phyloP scores from a whole-genome alignment of 2,113 vertebrate species.

The Athene cunicularia region DNA sequence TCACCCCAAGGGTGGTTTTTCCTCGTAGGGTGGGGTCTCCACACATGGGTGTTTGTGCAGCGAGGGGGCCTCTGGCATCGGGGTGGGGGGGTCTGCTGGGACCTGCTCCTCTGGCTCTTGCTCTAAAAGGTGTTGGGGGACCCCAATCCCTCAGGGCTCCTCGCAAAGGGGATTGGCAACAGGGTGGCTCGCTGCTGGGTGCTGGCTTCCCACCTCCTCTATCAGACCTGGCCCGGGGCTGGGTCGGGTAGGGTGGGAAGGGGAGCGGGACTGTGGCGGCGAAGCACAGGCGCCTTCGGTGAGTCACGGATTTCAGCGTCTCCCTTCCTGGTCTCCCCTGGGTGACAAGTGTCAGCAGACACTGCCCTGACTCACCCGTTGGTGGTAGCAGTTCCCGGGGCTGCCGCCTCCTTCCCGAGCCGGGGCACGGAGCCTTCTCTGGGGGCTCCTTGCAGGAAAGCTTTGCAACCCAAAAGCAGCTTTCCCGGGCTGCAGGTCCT shows the following conservation, averaged over 20 bases:
- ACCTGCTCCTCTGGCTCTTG: neutral
- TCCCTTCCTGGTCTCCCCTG: neutral
- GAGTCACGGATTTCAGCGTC: neutral
- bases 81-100: neutral
- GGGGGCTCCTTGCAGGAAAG: neutral
- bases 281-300: neutral
- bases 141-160: neutral
- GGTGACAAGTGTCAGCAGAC: neutral
- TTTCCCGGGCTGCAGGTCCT: neutral
- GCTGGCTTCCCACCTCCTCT: neutral
- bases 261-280: neutral
- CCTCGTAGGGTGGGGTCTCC: neutral
- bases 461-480: neutral
- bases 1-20: neutral
- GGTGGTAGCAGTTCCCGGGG: neutral
- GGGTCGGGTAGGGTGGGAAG: neutral
- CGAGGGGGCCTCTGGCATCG: rapidly evolving
- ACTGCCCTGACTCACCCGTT: neutral
- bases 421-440: rapidly evolving
- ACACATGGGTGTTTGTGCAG: rapidly evolving
- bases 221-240: rapidly evolving
- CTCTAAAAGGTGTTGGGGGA: neutral
- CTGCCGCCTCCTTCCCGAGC: neutral
- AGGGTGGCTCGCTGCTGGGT: neutral
- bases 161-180: neutral